phyloP scores from a whole-genome alignment of 2,797 vertebrate genomes.

The Pipistrellus kuhlii region DNA sequence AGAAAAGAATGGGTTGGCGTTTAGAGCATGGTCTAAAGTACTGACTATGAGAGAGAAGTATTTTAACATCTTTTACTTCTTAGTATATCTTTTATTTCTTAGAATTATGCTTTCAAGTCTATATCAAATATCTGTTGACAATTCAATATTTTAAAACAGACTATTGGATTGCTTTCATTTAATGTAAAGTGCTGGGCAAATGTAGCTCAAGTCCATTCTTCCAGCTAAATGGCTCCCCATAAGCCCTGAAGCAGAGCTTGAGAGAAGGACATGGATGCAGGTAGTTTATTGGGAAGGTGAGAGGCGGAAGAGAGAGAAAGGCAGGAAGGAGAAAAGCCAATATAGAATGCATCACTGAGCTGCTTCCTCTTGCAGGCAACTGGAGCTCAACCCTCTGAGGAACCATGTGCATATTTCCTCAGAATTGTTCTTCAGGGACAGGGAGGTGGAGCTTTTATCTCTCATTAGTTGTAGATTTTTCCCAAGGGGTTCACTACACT shows the following conservation, averaged over 20 bases:
- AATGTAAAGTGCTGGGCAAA: neutral
- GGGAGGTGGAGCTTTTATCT: neutral
- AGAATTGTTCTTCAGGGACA: neutral
- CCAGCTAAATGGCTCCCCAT: neutral
- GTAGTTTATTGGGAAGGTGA: neutral
- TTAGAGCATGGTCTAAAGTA: slow-evolving; percentile 38
- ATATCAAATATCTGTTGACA: neutral
- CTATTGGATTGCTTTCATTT: neutral
- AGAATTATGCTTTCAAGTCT: neutral
- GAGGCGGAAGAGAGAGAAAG: neutral
- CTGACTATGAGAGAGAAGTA: neutral
- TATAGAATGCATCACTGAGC: neutral
- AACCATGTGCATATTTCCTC: neutral
- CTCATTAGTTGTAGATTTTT: neutral
- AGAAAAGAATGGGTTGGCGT: neutral
- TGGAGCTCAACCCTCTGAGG: neutral
- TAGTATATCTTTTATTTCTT: neutral
- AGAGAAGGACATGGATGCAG: neutral
- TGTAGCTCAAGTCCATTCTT: neutral
- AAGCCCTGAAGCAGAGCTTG: neutral
- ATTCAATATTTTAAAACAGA: neutral
- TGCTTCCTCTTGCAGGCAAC: neutral
- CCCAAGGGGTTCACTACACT: neutral
- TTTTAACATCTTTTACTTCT: slow-evolving; percentile 1
- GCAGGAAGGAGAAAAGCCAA: neutral